Conservation (phyloP, 2,113 vertebrate species). For the Strix aluco region DNA sequence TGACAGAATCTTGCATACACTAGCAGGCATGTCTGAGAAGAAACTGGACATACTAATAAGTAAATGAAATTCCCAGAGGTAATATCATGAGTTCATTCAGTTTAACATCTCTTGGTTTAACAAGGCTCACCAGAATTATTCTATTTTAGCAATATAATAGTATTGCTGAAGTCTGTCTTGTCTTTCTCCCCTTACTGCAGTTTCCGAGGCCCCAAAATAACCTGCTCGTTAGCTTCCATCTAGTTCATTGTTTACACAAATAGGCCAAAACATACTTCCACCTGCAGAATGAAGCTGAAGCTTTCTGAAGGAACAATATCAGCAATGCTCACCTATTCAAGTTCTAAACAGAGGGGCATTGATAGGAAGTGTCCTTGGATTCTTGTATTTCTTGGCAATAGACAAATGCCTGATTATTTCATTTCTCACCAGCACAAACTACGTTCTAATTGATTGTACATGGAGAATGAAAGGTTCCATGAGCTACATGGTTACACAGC, state of each 20-base stretch:
- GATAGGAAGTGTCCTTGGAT: slow-evolving; percentile 33
- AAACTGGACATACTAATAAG: slow-evolving; percentile 26
- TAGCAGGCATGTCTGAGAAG: slow-evolving; percentile 14
- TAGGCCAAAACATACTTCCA: slow-evolving; percentile 72
- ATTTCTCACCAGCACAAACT: slow-evolving; percentile 23
- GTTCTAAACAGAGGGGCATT: slow-evolving; percentile 58
- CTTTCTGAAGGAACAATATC: slow-evolving; percentile 61
- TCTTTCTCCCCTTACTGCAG: slow-evolving; percentile 28
- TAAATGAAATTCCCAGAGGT: slow-evolving; percentile 43
- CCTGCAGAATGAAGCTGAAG: slow-evolving; percentile 33
- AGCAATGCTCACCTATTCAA: slow-evolving; percentile 70
- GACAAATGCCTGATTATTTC: slow-evolving; percentile 24
- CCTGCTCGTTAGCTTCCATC: slow-evolving; percentile 70
- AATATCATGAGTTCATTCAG: background rate
- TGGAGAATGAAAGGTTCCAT: background rate
- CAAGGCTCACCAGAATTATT: slow-evolving; percentile 36
- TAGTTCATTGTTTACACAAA: slow-evolving; percentile 72
- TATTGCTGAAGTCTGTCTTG: slow-evolving; percentile 47
- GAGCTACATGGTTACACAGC: background rate
- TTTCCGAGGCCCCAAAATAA: slow-evolving; percentile 71
- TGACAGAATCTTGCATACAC: slow-evolving; percentile 2
- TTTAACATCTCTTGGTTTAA: slow-evolving; percentile 28
- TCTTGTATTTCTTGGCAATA: slow-evolving; percentile 64
- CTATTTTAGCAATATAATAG: slow-evolving; percentile 51
- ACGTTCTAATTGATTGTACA: slow-evolving; percentile 14